Percentiles rank a stretch among this genome's conserved stretches.
phyloP scores from a whole-genome alignment of 2,113 vertebrate species.

The Saimiri boliviensis region DNA sequence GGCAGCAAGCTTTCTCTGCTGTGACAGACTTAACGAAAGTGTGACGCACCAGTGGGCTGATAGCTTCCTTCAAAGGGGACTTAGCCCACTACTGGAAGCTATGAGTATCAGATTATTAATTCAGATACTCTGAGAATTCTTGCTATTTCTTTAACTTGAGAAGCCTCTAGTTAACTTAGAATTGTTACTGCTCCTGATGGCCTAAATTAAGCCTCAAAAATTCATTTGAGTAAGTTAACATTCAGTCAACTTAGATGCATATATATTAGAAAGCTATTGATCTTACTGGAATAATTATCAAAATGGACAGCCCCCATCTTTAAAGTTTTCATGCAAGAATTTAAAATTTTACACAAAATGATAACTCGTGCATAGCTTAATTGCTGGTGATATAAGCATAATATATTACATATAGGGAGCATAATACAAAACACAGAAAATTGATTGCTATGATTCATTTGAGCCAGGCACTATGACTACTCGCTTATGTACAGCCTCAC shows the following conservation, averaged over 20 bases:
- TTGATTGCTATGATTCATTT: background rate
- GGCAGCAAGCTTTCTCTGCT: background rate
- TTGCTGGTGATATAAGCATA: background rate
- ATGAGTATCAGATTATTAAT: background rate
- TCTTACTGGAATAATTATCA: background rate
- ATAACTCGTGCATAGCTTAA: background rate
- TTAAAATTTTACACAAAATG: background rate
- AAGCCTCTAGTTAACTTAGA: background rate
- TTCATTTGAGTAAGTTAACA: background rate
- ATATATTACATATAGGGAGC: background rate
- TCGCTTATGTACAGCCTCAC: background rate
- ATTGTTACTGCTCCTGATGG: background rate
- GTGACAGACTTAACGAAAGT: background rate
- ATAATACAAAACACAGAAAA: background rate
- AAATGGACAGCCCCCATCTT: background rate
- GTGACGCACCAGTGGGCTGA: background rate
- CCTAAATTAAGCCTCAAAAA: slow-evolving; percentile 32
- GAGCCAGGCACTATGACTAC: background rate
- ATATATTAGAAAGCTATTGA: background rate
- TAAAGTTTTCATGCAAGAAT: slow-evolving; percentile 22
- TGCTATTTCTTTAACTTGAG: background rate
- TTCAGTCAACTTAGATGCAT: background rate
- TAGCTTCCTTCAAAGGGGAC: background rate
- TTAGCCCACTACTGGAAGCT: background rate
- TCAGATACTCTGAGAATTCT: background rate